Evolutionary conservation across 2,113 vertebrate species (phyloP).

Genomic region (Alethe diademata): DNA sequence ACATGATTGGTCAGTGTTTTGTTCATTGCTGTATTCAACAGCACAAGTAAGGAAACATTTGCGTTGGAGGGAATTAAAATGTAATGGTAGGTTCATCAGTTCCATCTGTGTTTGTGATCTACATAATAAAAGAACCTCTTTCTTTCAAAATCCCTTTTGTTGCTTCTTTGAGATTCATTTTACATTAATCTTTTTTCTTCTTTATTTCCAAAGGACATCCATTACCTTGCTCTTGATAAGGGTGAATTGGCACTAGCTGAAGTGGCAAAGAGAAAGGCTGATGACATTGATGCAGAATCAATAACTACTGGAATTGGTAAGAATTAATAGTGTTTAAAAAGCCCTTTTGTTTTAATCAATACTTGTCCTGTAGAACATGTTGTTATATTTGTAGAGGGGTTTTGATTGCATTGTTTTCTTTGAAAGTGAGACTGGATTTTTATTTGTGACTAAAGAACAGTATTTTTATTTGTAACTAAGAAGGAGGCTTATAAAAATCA

Average conservation of each 20-base stretch:
- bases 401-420: constrained; percentile 56
- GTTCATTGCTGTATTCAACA: constrained; percentile 11
- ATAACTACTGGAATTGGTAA: constrained; percentile 81
- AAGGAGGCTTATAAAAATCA: constrained; percentile 31
- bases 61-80: constrained; percentile 67
- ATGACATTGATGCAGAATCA: constrained; percentile 87
- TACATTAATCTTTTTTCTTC: constrained; percentile 84
- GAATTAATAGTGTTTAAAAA: constrained; percentile 71
- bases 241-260: constrained; percentile 93
- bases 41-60: constrained; percentile 57
- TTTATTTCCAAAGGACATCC: constrained; percentile 97
- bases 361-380: constrained; percentile 63
- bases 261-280: constrained; percentile 93
- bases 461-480: not conserved
- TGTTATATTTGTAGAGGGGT: constrained; percentile 53
- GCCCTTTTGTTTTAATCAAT: constrained; percentile 72
- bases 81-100: constrained; percentile 57
- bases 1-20: constrained; percentile 23
- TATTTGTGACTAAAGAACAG: not conserved
- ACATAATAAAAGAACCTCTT: constrained; percentile 66
- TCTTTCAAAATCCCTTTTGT: constrained; percentile 80
- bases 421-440: constrained; percentile 1
- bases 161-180: constrained; percentile 85
- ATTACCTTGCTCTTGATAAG: constrained; percentile 95
- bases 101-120: constrained; percentile 71